Evolutionary conservation across 2,797 vertebrate species (phyloP).

Genomic region (Sandelia bainsii): DNA sequence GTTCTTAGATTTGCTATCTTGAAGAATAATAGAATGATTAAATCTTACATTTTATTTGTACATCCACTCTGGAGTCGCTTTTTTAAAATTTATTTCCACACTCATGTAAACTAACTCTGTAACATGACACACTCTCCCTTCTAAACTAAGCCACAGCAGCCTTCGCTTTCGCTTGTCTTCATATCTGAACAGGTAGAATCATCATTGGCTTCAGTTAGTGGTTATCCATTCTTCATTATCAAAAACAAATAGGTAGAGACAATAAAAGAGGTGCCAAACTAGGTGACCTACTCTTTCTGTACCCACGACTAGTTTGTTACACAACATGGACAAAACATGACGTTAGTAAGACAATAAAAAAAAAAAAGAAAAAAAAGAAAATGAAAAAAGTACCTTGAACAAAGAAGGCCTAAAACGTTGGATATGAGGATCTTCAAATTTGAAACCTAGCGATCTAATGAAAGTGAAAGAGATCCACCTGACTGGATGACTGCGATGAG

Average conservation of each 20-base stretch:
- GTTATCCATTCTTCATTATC: conserved; percentile 82
- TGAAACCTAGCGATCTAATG: conserved; percentile 50
- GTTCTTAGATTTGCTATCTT: conserved; percentile 74
- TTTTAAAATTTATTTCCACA: conserved; percentile 68
- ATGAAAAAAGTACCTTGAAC: conserved; percentile 53
- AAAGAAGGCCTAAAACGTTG: conserved; percentile 62
- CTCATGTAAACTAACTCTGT: conserved; percentile 71
- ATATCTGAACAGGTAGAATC: conserved; percentile 72
- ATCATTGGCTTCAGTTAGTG: conserved; percentile 84
- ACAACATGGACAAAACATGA: conserved; percentile 54
- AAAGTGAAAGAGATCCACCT: conserved; percentile 72
- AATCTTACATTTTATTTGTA: conserved; percentile 65
- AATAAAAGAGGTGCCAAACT: conserved; percentile 54
- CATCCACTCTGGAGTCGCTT: conserved; percentile 72
- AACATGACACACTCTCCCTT: conserved; percentile 68
- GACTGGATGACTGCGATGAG: conserved; percentile 63
- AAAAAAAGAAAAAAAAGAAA: conserved; percentile 30
- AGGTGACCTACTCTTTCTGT: conserved; percentile 56
- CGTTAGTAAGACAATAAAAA: conserved; percentile 61
- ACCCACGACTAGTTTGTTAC: conserved; percentile 54
- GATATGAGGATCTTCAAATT: conserved; percentile 69
- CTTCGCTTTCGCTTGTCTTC: conserved; percentile 57
- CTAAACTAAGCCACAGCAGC: conserved; percentile 68
- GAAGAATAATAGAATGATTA: conserved; percentile 76
- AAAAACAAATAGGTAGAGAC: conserved; percentile 53